These are phyloP conservation scores for Cranoglanis bouderius DNA, from an alignment of 2,113 vertebrate genomes.

Conservation along the genomic window DNA sequence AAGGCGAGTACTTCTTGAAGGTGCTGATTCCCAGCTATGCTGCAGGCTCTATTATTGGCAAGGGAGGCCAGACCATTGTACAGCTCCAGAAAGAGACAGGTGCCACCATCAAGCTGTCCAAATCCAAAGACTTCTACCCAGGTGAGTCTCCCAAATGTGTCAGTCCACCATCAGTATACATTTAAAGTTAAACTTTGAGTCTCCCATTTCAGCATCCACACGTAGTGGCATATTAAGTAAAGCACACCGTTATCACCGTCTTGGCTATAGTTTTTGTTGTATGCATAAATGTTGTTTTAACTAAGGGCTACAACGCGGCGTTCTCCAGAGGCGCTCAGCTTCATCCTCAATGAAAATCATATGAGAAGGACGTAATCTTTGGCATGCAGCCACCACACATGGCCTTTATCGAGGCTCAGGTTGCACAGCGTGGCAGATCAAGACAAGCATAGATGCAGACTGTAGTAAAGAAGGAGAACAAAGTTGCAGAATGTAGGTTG, in stretches of 20 bases:
- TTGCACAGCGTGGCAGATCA: slow-evolving; percentile 54
- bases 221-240: not conserved
- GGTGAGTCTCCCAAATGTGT: slow-evolving; percentile 70
- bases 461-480: not conserved
- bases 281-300: slow-evolving; percentile 29
- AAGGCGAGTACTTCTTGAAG: slow-evolving; percentile 94
- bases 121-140: slow-evolving; percentile 97
- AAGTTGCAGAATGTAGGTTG: not conserved
- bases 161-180: not conserved
- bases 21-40: slow-evolving; percentile 95
- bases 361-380: slow-evolving; percentile 55
- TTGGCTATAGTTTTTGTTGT: slow-evolving; percentile 11
- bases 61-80: slow-evolving; percentile 92
- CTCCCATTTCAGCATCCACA: not conserved
- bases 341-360: slow-evolving; percentile 51
- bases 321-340: slow-evolving; percentile 32
- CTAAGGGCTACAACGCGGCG: slow-evolving; percentile 6
- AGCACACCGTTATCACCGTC: slow-evolving; percentile 8
- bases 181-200: not conserved
- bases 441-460: slow-evolving; percentile 22
- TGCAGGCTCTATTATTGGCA: slow-evolving; percentile 92
- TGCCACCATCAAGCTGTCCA: slow-evolving; percentile 94
- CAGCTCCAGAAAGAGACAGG: slow-evolving; percentile 93
- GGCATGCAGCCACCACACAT: slow-evolving; percentile 52
- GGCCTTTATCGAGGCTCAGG: slow-evolving; percentile 55